Percentiles rank a stretch among this genome's conserved stretches.
Evolutionary conservation across 1,140 invertebrate genomes (phyloP).

Genomic region (Mycetomoellerius zeteki): DNA sequence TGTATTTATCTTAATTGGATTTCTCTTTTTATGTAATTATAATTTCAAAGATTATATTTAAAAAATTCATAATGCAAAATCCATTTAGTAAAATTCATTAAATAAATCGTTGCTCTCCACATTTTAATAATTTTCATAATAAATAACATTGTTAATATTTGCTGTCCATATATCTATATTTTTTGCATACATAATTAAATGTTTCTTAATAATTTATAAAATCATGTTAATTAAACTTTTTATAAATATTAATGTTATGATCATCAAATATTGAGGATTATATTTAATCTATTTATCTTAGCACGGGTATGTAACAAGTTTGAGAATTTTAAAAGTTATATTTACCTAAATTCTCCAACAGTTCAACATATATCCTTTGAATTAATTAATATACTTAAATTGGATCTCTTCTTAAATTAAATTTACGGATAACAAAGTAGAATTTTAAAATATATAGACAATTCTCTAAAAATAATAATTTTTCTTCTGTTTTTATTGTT

Average conservation of each 20-base stretch:
- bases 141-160: not conserved
- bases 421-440: not conserved
- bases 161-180: not conserved
- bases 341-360: not conserved
- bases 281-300: not conserved
- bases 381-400: not conserved
- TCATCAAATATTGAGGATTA: not conserved
- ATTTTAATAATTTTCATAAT: not conserved
- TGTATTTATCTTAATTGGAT: slow-evolving; percentile 36
- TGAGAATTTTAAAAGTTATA: not conserved
- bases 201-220: slow-evolving; percentile 7
- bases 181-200: not conserved
- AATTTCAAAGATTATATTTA: slow-evolving; percentile 31
- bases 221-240: not conserved
- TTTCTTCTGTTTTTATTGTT: not conserved
- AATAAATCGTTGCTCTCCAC: not conserved
- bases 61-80: not conserved
- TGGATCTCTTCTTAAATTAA: not conserved
- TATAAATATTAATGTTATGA: not conserved
- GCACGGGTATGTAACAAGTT: not conserved
- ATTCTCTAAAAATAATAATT: not conserved
- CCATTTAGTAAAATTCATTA: not conserved
- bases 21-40: not conserved
- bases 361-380: not conserved
- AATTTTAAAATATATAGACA: not conserved